Percentiles rank a stretch among this genome's conserved stretches.
Conservation (phyloP, 2,113 vertebrate species). For the Columba livia region DNA sequence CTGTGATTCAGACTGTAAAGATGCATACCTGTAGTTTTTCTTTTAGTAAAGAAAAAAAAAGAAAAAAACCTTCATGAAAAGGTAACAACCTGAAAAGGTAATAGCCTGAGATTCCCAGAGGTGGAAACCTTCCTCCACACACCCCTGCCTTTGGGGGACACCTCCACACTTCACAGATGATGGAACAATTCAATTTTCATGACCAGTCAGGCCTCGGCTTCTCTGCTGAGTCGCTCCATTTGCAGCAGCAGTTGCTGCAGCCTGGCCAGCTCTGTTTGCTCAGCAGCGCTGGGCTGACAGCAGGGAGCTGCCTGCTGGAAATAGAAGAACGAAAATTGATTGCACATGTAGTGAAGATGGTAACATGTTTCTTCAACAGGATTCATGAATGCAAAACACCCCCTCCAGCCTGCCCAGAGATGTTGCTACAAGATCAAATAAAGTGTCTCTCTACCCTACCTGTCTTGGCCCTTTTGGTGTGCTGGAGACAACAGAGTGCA, state of each 20-base stretch:
- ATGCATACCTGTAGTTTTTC: not conserved
- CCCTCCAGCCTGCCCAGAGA: not conserved
- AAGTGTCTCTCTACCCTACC: not conserved
- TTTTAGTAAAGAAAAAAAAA: not conserved
- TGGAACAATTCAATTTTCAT: not conserved
- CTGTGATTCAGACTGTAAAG: not conserved
- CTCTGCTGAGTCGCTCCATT: not conserved
- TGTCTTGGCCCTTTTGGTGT: not conserved
- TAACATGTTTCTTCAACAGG: not conserved
- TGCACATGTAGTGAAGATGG: not conserved
- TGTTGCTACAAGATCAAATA: not conserved
- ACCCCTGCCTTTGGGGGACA: not conserved
- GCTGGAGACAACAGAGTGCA: not conserved
- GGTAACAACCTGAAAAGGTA: not conserved
- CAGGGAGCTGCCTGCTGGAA: not conserved
- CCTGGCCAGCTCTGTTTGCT: not conserved
- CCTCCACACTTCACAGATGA: not conserved
- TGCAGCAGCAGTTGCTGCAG: not conserved
- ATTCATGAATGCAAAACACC: not conserved
- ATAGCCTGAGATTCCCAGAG: not conserved
- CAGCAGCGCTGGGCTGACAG: not conserved
- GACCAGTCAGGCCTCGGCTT: not conserved
- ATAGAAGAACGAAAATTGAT: not conserved
- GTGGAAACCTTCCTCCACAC: not conserved
- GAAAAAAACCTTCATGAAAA: not conserved